Base-by-base conservation (phyloP, 2,113 vertebrate species). In the Cyanoderma ruficeps region DNA sequence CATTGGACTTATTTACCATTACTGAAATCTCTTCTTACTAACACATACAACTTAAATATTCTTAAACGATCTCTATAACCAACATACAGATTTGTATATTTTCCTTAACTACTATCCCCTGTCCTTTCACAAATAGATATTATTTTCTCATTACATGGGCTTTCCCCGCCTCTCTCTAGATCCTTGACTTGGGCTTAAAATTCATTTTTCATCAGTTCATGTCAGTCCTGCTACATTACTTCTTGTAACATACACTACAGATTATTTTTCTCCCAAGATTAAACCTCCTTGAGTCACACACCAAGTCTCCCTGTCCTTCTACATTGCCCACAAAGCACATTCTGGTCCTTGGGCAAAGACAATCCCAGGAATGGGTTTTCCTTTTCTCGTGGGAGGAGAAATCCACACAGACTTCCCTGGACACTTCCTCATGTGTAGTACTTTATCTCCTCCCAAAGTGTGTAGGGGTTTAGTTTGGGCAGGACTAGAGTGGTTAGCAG, bases 301-400 rank as follows among this genome's bases (percentile, higher is more conserved):
- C 13, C 3, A 1, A 8, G 13, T 42, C 25, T 67, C 52, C 21
- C 25, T 18, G 21, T 68, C 21, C 53, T 57, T 57, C 60, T 20
- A 4, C 14, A 42, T 59, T 68, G 44, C 21, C 14, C 25, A 59
- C 9, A 31, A 37, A 77, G 3, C 37, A 35, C 22, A 31, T 6
- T 11, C 25, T 8, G 5, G 17, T 50, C 21, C 35, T 50, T 59
- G 31, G 9, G 44, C 13, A 31, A 42, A 30, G 15, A 52, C 21
- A 22, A 10, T 37, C 9, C 17, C 44, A 31, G 0, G 0, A 57
- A 35, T 35, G 8, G 3, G 4, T 76, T 76, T 67, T 50, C 31
- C 31, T 76, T 65, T 75, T 42, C 21, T 31, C 0, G 0, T 35
- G 25, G 16, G 52, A 42, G 25, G 13, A 57, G 24, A 49, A 57